Evolutionary conservation across 2,888 invertebrate species (phyloP), one percentile per base, ranked within the genome.

Genomic region (Argyra leucocephala): DNA sequence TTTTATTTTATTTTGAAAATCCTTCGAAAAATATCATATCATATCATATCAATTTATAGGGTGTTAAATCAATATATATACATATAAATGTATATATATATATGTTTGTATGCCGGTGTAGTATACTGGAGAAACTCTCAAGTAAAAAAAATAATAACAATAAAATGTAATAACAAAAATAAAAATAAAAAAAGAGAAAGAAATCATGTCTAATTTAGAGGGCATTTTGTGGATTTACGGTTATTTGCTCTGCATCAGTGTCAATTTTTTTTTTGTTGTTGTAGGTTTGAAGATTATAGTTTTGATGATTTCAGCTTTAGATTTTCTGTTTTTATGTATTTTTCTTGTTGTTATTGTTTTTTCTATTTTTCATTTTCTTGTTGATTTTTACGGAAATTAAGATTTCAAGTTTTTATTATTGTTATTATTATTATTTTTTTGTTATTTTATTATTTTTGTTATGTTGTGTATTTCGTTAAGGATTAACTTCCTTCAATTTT

Each of bases 191-290:
- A 70, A 71, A 64, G 70, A 68, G 67, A 70, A 72, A 73, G 74
- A 78, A 78, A 77, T 78, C 78, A 78, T 78, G 78, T 74, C 78
- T 78, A 78, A 78, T 79, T 79, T 79, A 75, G 76, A 78, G 76
- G 74, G 74, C 77, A 78, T 75, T 78, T 79, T 79, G 78, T 77
- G 79, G 79, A 79, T 76, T 78, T 78, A 73, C 73, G 75, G 72
- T 72, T 74, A 70, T 72, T 74, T 72, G 71, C 63, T 67, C 67
- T 66, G 64, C 70, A 70, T 70, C 65, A 66, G 65, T 57, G 58
- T 63, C 60, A 48, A 24, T 57, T 57, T n/a, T 57, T 15, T 57
- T n/a, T 57, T 57, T 57, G 31, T 6, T 31, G 31, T 31, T 31
- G 31, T 31, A 26, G 4, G 31, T 31, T 31, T 31, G 31, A 31